phyloP scores from a whole-genome alignment of 2,113 vertebrate species.

The Gallinago jamesoni region DNA sequence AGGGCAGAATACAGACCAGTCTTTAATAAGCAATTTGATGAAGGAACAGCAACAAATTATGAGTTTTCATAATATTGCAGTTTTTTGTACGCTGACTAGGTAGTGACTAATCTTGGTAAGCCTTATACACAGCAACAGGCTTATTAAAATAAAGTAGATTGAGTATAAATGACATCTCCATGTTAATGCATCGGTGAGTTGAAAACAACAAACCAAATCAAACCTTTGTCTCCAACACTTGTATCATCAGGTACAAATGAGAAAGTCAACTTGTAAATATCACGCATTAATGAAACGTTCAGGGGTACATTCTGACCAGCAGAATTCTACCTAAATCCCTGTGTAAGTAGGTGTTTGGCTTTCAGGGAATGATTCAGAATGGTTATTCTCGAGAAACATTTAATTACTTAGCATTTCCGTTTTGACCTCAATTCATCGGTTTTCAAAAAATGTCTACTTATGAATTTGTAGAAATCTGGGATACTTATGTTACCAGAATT shows the following conservation, averaged over 20 bases:
- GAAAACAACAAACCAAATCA: neutral
- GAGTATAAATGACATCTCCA: neutral
- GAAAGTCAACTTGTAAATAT: neutral
- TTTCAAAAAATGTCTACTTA: neutral
- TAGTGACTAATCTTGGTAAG: neutral
- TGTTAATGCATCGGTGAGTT: neutral
- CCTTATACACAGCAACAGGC: neutral
- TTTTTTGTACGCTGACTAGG: neutral
- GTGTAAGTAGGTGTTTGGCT: neutral
- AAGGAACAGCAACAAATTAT: neutral
- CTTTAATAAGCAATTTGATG: neutral
- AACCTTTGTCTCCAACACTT: neutral
- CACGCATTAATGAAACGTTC: neutral
- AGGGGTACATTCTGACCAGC: neutral
- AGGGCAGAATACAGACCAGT: neutral
- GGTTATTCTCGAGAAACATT: neutral
- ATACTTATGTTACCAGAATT: neutral
- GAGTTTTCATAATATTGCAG: neutral
- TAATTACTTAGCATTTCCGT: neutral
- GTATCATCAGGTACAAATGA: neutral
- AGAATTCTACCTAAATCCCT: neutral
- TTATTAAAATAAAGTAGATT: neutral
- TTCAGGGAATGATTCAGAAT: neutral
- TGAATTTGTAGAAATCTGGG: neutral
- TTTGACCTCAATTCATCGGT: neutral